phyloP scores from a whole-genome alignment of 2,113 vertebrate species.

The Oxyura jamaicensis region DNA sequence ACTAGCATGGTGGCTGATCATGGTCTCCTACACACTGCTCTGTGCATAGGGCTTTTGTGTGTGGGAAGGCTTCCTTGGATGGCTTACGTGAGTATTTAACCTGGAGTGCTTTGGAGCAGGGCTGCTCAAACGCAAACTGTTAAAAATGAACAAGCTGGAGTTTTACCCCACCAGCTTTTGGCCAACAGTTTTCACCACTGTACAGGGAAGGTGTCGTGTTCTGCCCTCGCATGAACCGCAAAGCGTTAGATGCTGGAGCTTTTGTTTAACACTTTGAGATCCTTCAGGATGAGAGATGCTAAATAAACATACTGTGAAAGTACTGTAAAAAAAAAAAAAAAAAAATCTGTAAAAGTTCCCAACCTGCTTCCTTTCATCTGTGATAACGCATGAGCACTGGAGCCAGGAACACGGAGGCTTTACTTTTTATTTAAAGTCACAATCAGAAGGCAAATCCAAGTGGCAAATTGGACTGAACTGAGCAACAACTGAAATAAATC shows the following conservation, averaged over 20 bases:
- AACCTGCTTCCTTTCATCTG: background rate
- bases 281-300: background rate
- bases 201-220: fast-evolving
- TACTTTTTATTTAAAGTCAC: slow-evolving; percentile 22
- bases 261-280: background rate
- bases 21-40: background rate
- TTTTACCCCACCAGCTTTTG: background rate
- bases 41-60: background rate
- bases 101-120: background rate
- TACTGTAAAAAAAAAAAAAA: background rate
- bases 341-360: background rate
- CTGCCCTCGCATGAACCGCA: background rate
- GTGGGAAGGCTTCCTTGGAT: background rate
- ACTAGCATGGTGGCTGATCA: background rate
- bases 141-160: background rate
- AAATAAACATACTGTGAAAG: background rate
- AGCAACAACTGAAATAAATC: slow-evolving; percentile 20
- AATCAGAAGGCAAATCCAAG: slow-evolving; percentile 31
- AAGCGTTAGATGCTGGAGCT: background rate
- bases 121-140: background rate
- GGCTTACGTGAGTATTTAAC: background rate
- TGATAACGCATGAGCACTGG: background rate
- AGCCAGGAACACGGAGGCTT: background rate
- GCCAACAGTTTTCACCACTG: background rate
- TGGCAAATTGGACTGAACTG: slow-evolving; percentile 1